phyloP scores from a whole-genome alignment of 2,113 vertebrate species.

The Apteryx owenii region DNA sequence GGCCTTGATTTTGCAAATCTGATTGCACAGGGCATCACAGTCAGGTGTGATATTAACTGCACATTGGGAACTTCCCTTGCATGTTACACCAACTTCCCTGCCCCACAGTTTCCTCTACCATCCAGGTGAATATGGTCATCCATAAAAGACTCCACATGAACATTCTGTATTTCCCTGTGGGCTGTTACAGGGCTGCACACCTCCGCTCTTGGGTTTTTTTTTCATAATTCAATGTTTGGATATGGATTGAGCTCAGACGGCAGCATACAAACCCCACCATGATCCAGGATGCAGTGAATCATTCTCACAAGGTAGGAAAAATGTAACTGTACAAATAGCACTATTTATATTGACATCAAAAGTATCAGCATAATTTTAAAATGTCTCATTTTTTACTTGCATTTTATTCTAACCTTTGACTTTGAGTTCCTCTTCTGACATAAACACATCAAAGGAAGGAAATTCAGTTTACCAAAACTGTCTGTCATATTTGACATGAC shows the following conservation, averaged over 20 bases:
- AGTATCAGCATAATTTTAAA: not conserved
- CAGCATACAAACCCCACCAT: not conserved
- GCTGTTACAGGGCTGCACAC: not conserved
- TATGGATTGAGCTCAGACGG: not conserved
- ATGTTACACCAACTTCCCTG: not conserved
- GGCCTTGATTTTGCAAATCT: no score
- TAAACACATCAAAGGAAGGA: not conserved
- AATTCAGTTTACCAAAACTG: not conserved
- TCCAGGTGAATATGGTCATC: not conserved
- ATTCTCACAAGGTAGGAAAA: not conserved
- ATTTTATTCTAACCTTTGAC: not conserved
- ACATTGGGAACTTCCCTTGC: not conserved
- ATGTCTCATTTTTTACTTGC: not conserved
- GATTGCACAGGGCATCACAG: not conserved
- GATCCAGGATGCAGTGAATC: not conserved
- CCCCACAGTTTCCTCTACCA: not conserved
- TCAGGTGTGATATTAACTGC: not conserved
- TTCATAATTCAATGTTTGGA: not conserved
- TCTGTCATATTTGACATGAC: not conserved
- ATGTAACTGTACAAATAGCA: not conserved
- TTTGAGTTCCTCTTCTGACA: not conserved
- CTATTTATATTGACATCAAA: not conserved
- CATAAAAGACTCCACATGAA: not conserved
- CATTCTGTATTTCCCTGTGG: fast-evolving
- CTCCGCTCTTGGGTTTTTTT: fast-evolving